Conservation (phyloP, 2,888 invertebrate species). For the Drosophila tanythrix region DNA sequence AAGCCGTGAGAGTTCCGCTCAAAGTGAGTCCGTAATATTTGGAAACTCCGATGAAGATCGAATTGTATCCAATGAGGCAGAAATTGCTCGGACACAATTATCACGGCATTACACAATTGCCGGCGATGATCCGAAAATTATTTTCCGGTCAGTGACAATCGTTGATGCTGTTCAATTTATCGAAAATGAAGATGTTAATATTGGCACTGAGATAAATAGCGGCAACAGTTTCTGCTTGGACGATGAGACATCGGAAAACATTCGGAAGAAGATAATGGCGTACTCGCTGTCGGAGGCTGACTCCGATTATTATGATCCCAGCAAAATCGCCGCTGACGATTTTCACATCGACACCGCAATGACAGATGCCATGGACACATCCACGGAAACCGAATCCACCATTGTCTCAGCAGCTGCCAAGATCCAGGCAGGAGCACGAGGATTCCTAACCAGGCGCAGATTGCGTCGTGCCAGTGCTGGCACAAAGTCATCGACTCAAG, state of each 20-base stretch:
- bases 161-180: slow-evolving; percentile 67
- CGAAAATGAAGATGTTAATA: slow-evolving; percentile 44
- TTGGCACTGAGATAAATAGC: slow-evolving; percentile 33
- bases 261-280: slow-evolving; percentile 82
- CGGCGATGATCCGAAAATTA: slow-evolving; percentile 56
- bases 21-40: slow-evolving; percentile 78
- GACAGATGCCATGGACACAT: slow-evolving; percentile 75
- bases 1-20: slow-evolving; percentile 75
- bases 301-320: slow-evolving; percentile 80
- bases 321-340: slow-evolving; percentile 67
- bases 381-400: slow-evolving; percentile 84
- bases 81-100: slow-evolving; percentile 52
- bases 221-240: slow-evolving; percentile 71
- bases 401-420: slow-evolving; percentile 83
- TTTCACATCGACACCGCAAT: slow-evolving; percentile 82
- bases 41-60: slow-evolving; percentile 45
- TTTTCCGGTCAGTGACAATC: slow-evolving; percentile 72
- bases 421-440: slow-evolving; percentile 83
- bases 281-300: slow-evolving; percentile 83
- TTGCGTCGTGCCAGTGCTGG: slow-evolving; percentile 75
- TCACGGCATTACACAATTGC: slow-evolving; percentile 73
- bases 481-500: slow-evolving; percentile 71
- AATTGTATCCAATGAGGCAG: slow-evolving; percentile 29
- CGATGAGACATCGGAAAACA: slow-evolving; percentile 77
- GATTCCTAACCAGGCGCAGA: slow-evolving; percentile 80